Evolutionary conservation across 2,113 vertebrate species (phyloP).

Genomic region (Scartelaos histophorus): DNA sequence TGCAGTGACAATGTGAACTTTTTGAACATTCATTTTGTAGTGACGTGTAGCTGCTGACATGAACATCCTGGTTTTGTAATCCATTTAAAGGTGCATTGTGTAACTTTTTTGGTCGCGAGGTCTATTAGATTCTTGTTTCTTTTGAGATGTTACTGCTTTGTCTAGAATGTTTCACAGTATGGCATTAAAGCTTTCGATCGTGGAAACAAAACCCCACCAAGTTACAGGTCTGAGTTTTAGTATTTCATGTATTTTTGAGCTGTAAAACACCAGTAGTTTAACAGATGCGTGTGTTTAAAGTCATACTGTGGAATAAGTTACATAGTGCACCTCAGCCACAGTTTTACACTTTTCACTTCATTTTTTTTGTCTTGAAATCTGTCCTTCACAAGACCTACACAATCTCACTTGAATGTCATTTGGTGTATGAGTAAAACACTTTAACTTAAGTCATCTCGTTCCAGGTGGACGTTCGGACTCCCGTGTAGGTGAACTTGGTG

Average conservation of each 20-base stretch:
- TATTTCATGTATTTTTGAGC: no score
- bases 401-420: not conserved
- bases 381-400: not conserved
- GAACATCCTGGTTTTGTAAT: not conserved
- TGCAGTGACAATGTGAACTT: not conserved
- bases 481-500: slow-evolving; percentile 81
- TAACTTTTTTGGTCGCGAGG: no score
- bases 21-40: slow-evolving; percentile 8
- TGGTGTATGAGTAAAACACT: not conserved
- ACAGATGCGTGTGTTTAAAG: no score
- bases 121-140: no score
- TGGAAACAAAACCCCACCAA: no score
- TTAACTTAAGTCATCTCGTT: slow-evolving; percentile 52
- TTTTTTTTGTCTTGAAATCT: not conserved
- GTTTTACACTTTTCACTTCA: not conserved
- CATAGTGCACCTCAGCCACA: not conserved
- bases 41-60: not conserved
- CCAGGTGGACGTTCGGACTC: slow-evolving; percentile 47
- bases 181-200: no score
- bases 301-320: no score
- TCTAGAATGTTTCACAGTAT: no score
- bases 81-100: not conserved
- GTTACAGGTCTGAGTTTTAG: no score
- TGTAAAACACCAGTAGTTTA: no score
- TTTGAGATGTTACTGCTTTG: no score